Evolutionary conservation across 1,140 invertebrate genomes (phyloP), one percentile per base, ranked within the genome.

Genomic region (Tachypleus tridentatus): DNA sequence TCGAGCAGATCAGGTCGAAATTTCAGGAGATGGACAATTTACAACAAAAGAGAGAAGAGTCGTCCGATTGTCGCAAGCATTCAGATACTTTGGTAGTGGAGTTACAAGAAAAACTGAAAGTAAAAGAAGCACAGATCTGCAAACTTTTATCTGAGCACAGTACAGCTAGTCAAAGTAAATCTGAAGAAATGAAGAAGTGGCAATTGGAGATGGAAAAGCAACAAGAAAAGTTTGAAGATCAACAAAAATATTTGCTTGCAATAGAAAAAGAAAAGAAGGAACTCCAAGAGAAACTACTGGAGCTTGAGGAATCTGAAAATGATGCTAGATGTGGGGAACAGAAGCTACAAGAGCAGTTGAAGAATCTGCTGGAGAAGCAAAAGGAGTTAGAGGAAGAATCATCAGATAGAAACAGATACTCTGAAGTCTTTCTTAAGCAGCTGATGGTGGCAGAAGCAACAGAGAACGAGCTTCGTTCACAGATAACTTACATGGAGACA

Each of bases 361-460:
- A 66, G 48, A 66, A 65, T 47, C 51, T 69, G 3, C 51, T 58
- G 9, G 58, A 68, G 57, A 69, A 71, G 58, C 61, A 69, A 51
- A 63, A 61, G 3, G 61, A 64, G 56, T 63, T 69, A 50, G 65
- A 68, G 61, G 60, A 51, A 6, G 57, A 64, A 50, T 51, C 69
- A 50, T 49, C 11, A 57, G 59, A 69, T 56, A 57, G 62, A 4
- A 69, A 68, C 9, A 57, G 67, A 51, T 11, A 58, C 1, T 58
- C 66, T 8, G 64, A 66, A 57, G 59, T 66, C 51, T 64, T 52
- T 57, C 9, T 61, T 51, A 77, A 80, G 57, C 77, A 77, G 49
- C 80, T 83, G 64, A 78, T 78, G n/a, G 76, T 81, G 65, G 70
- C 86, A 54, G 80, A 82, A 69, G 74, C 79, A 62, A 77, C 79